phyloP scores from a whole-genome alignment of 2,888 invertebrate genomes.

The Caradrina clavipalpis region DNA sequence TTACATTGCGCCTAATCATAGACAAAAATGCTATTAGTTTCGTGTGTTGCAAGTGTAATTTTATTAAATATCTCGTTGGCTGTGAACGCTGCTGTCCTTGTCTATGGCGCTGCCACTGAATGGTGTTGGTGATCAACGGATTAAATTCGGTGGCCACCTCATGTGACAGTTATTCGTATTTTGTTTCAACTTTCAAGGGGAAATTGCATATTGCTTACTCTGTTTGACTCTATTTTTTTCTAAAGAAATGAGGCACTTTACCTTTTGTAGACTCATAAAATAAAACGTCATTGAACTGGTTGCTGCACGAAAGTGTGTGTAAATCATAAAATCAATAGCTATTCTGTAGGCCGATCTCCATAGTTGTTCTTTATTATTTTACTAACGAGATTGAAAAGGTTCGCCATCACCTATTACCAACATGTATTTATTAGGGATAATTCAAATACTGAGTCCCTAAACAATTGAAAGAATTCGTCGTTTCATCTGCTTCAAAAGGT shows the following conservation, averaged over 20 bases:
- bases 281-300: constrained; percentile 2
- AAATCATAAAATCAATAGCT: constrained; percentile 33
- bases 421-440: constrained; percentile 21
- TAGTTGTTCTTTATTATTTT: neutral
- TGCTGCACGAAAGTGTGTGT: constrained; percentile 8
- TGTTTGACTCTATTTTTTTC: too few relatives aligned
- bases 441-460: constrained; percentile 7
- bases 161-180: neutral
- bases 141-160: constrained; percentile 3
- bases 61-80: neutral
- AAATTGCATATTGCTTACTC: constrained; percentile 1
- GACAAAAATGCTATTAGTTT: constrained; percentile 1
- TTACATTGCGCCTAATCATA: neutral
- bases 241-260: neutral
- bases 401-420: neutral
- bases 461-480: constrained; percentile 30
- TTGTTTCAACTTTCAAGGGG: constrained; percentile 22
- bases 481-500: constrained; percentile 46
- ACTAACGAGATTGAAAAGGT: constrained; percentile 1
- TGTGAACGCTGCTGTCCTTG: neutral
- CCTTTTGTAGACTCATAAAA: neutral
- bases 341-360: neutral
- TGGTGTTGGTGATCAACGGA: neutral
- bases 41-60: too few relatives aligned
- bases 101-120: constrained; percentile 36